Base-by-base conservation (phyloP, 2,113 vertebrate species). In the Salvator merianae region DNA sequence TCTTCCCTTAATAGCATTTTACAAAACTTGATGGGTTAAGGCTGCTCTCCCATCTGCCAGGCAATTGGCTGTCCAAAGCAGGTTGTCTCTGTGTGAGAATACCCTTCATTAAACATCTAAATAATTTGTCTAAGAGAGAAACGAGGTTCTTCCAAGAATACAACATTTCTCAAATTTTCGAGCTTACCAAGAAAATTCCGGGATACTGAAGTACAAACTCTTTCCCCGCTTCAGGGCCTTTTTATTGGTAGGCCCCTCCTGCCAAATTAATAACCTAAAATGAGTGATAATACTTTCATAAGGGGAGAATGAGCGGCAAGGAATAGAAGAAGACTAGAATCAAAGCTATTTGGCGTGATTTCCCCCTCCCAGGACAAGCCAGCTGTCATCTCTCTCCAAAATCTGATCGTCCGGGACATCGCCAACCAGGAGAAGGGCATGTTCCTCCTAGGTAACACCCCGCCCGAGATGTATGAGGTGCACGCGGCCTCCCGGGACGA, bases 361-460 rank as follows among this genome's bases (percentile, higher is more conserved):
- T 43, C 30, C 26, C 22, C 7, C 1, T 9, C 16, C 0, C 91
- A 99, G 97, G 98, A 98, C 91, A 99, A 98, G 75, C 95, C 97
- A 0, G 94, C 98, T 0, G 96, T 99, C 38, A 94, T 99, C 26
- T 97, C 97, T 3, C 95, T 99, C 84, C 97, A 97, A 91, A 97
- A 97, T 89, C 93, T 98, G 14, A 97, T 99, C 0, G 95, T 99
- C 2, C 91, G 98, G 53, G 97, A 99, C 83, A 98, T 98, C 7
- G 98, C 98, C 89, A 99, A 98, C 94, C 98, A 99, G 93, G 98
- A 98, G 86, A 96, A 98, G 86, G 98, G 98, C 14, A 96, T 99
- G 96, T 99, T 98, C 93, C 96, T 99, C 55, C 97, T 99, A 59
- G 97, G 96, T 0, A 96, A 95, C 0, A 93, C 94, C 0, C 97